Conservation (phyloP, 2,797 vertebrate genomes). For the Agapornis canus region DNA sequence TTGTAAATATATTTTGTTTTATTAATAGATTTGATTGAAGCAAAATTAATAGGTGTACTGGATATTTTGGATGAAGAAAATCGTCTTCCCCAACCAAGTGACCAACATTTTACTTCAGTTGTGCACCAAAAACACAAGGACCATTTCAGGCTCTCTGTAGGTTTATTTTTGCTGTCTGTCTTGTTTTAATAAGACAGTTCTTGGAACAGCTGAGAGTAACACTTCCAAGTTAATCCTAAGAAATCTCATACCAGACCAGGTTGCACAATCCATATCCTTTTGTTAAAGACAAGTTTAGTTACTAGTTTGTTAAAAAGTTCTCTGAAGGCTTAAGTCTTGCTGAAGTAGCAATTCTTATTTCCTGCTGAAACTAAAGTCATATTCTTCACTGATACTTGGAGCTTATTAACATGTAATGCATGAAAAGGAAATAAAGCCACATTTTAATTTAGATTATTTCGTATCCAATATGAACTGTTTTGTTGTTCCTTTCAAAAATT, state of each 20-base stretch:
- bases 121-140: slow-evolving; percentile 94
- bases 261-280: neutral
- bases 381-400: neutral
- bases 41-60: slow-evolving; percentile 90
- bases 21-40: slow-evolving; percentile 92
- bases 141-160: slow-evolving; percentile 94
- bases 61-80: slow-evolving; percentile 99
- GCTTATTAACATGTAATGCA: neutral
- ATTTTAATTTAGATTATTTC: neutral
- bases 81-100: slow-evolving; percentile 93
- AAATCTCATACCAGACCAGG: neutral
- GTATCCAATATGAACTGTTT: neutral
- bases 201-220: neutral
- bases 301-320: slow-evolving; percentile 21
- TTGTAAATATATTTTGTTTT: neutral
- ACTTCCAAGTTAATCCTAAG: neutral
- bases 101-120: slow-evolving; percentile 92
- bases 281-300: neutral
- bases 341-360: neutral
- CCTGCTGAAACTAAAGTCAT: neutral
- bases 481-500: neutral
- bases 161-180: slow-evolving; percentile 52
- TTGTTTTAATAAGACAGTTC: slow-evolving; percentile 9
- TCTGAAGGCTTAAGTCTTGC: neutral
- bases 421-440: neutral